Conservation (phyloP, 37 sponge, comb jelly and placozoan species). For the Halichondria panicea region DNA sequence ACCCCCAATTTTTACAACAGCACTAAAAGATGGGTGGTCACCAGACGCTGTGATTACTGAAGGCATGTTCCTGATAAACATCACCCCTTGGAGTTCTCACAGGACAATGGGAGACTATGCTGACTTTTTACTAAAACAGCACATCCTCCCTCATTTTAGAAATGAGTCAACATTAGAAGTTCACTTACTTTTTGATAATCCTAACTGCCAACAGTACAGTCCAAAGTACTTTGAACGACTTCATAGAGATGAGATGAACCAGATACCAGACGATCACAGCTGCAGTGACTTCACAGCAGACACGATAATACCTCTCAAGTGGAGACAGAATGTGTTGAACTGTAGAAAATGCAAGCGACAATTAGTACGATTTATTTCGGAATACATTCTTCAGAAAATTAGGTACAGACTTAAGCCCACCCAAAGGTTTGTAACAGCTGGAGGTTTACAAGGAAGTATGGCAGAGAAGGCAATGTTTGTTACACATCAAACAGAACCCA, state of each 20-base stretch:
- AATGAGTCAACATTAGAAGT: slow-evolving; percentile 18
- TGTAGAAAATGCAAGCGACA: slow-evolving; percentile 39
- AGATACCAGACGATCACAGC: background rate
- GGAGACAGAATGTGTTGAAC: slow-evolving; percentile 13
- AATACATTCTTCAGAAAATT: background rate
- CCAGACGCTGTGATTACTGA: slow-evolving; percentile 17
- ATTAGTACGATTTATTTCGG: background rate
- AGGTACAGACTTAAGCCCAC: background rate
- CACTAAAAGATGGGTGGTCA: slow-evolving; percentile 7
- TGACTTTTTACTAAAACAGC: slow-evolving; percentile 13
- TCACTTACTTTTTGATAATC: slow-evolving; percentile 47
- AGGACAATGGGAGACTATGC: slow-evolving; percentile 17
- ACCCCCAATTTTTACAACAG: slow-evolving; percentile 1
- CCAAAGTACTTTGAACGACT: slow-evolving; percentile 35
- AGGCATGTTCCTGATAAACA: slow-evolving; percentile 53
- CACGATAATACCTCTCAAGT: slow-evolving; percentile 2
- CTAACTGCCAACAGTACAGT: background rate
- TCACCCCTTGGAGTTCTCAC: slow-evolving; percentile 10
- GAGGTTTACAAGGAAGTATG: background rate
- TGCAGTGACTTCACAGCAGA: slow-evolving; percentile 1
- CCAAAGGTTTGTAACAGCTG: slow-evolving; percentile 17
- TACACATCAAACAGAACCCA: background rate
- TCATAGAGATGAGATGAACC: background rate
- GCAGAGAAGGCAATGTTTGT: background rate
- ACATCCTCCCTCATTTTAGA: background rate